Evolutionary conservation across 2,113 vertebrate species (phyloP).

Genomic region (Eidolon helvum): DNA sequence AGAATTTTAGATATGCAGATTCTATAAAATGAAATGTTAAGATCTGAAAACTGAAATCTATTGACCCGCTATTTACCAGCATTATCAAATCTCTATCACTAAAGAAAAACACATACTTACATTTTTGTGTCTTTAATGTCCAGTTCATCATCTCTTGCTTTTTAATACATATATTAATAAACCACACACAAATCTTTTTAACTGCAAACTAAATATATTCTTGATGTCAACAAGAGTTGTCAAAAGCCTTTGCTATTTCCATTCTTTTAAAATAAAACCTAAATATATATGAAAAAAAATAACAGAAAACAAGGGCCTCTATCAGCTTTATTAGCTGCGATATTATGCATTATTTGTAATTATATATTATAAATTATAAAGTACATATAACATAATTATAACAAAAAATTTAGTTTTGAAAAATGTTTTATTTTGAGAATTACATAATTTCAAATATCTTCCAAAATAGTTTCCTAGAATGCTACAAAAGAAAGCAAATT

Average conservation of each 20-base stretch:
- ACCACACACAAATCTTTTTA: background rate
- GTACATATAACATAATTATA: slow-evolving; percentile 49
- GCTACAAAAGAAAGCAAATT: slow-evolving; percentile 93
- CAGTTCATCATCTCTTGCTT: background rate
- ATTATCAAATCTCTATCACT: background rate
- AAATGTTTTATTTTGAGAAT: slow-evolving; percentile 86
- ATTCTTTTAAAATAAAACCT: slow-evolving; percentile 49
- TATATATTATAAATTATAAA: slow-evolving; percentile 55
- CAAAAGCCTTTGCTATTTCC: slow-evolving; percentile 35
- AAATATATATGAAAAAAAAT: background rate
- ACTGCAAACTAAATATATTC: background rate
- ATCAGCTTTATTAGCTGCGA: slow-evolving; percentile 51
- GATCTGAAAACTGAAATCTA: background rate
- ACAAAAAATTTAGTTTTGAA: slow-evolving; percentile 80
- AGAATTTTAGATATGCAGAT: background rate
- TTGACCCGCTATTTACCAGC: background rate
- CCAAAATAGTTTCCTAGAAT: slow-evolving; percentile 92
- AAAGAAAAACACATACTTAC: background rate
- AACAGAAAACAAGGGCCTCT: slow-evolving; percentile 27
- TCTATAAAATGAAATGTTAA: background rate
- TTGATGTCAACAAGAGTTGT: background rate
- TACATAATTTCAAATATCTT: slow-evolving; percentile 85
- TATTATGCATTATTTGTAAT: slow-evolving; percentile 47
- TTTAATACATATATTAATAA: background rate
- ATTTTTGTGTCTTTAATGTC: background rate